Percentiles rank a stretch among this genome's conserved stretches.
Evolutionary conservation across 2,113 vertebrate species (phyloP).

Genomic region (Amblyornis subalaris): DNA sequence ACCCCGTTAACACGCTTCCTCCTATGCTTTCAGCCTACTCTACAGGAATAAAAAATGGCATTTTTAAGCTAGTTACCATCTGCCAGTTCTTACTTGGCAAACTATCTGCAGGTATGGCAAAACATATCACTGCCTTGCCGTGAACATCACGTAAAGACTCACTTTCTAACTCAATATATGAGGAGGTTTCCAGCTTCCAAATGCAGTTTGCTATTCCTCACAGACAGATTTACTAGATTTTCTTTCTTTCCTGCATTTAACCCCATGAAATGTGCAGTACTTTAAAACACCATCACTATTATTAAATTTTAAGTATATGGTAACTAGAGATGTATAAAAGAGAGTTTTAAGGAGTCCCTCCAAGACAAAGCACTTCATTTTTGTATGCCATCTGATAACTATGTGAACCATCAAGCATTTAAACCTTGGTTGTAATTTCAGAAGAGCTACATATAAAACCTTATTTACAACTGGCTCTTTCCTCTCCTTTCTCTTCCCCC

Average conservation of each 20-base stretch:
- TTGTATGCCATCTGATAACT: neutral
- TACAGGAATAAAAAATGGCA: accelerated
- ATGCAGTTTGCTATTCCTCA: neutral
- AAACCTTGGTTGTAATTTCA: neutral
- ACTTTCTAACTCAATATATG: neutral
- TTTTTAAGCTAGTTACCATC: neutral
- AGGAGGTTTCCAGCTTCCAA: neutral
- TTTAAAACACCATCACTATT: neutral
- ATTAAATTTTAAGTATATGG: neutral
- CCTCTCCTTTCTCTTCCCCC: neutral
- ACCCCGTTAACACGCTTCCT: neutral
- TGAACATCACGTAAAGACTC: neutral
- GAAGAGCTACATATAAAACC: neutral
- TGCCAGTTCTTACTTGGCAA: neutral
- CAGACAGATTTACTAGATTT: neutral
- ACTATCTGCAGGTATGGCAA: neutral
- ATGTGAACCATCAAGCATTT: neutral
- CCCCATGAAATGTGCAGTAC: neutral
- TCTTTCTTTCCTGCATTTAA: neutral
- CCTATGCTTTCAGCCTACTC: neutral
- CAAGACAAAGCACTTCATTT: neutral
- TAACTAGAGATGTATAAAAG: neutral
- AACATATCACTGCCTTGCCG: neutral
- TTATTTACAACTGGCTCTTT: neutral
- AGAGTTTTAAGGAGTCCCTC: neutral